A percentile compares a stretch with the other conserved stretches of the same genome.
phyloP scores from a whole-genome alignment of 2,113 vertebrate genomes.

The Zosterops lateralis region DNA sequence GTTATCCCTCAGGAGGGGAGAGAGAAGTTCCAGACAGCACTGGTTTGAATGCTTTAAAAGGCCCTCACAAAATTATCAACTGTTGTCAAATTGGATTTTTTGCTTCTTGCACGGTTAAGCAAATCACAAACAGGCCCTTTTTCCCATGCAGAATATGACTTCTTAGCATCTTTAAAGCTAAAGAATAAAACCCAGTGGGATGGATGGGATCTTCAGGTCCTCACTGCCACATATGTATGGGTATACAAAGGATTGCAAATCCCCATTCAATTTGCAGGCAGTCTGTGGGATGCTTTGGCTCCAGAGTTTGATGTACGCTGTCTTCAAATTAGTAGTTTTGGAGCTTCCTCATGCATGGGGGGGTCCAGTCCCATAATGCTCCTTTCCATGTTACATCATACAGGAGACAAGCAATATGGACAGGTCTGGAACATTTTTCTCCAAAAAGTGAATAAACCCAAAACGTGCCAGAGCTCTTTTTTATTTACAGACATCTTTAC shows the following conservation, averaged over 20 bases:
- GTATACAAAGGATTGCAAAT: not conserved
- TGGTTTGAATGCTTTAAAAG: not conserved
- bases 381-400: not conserved
- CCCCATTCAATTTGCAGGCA: not conserved
- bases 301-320: not conserved
- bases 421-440: not conserved
- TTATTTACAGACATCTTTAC: not conserved
- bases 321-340: not conserved
- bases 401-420: not conserved
- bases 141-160: not conserved
- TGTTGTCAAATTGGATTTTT: not conserved
- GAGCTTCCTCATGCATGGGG: not conserved
- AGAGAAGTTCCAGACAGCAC: not conserved
- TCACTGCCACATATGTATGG: not conserved
- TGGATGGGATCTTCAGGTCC: not conserved
- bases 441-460: fast-evolving
- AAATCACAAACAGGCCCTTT: not conserved
- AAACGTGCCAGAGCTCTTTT: not conserved
- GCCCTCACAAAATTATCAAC: not conserved
- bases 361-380: not conserved
- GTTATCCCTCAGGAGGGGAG: not conserved
- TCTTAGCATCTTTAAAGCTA: not conserved
- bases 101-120: not conserved
- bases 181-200: not conserved
- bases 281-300: not conserved